These are phyloP conservation scores for Tetraneura akinire DNA, from an alignment of 1,140 invertebrate genomes.

Conservation along the genomic window DNA sequence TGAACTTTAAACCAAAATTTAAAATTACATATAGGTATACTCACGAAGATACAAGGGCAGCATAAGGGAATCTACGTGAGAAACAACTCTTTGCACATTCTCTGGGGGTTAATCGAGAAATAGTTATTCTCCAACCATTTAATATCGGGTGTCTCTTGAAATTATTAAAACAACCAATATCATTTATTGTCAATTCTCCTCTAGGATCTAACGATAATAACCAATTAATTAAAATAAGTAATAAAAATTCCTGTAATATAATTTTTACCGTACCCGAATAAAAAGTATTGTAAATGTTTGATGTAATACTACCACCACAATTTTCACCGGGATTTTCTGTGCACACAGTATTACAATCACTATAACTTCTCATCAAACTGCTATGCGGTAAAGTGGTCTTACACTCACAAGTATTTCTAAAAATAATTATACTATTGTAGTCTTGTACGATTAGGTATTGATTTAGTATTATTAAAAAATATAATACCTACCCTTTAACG, in stretches of 20 bases:
- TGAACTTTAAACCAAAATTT: too few species aligned
- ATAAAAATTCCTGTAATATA: not conserved
- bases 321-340: slow-evolving; percentile 49
- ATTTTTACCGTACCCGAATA: slow-evolving; percentile 10
- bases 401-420: slow-evolving; percentile 33
- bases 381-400: not conserved
- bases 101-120: not conserved
- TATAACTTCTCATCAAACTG: slow-evolving; percentile 17
- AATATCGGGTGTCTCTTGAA: slow-evolving; percentile 25
- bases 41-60: slow-evolving; percentile 38
- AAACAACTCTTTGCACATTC: slow-evolving; percentile 20
- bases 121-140: slow-evolving; percentile 26
- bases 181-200: not conserved
- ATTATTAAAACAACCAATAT: slow-evolving; percentile 28
- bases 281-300: slow-evolving; percentile 53
- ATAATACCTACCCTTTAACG: slow-evolving; percentile 16
- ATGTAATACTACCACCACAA: slow-evolving; percentile 52
- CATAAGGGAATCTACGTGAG: slow-evolving; percentile 27
- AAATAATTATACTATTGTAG: not conserved
- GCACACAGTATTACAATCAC: slow-evolving; percentile 52
- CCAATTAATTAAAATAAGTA: too few species aligned
- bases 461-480: not conserved
- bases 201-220: not conserved
- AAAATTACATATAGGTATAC: not conserved
- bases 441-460: not conserved